These are phyloP conservation scores for Hafferia zeledoni DNA, from an alignment of 2,797 vertebrate species.

Conservation along the genomic window DNA sequence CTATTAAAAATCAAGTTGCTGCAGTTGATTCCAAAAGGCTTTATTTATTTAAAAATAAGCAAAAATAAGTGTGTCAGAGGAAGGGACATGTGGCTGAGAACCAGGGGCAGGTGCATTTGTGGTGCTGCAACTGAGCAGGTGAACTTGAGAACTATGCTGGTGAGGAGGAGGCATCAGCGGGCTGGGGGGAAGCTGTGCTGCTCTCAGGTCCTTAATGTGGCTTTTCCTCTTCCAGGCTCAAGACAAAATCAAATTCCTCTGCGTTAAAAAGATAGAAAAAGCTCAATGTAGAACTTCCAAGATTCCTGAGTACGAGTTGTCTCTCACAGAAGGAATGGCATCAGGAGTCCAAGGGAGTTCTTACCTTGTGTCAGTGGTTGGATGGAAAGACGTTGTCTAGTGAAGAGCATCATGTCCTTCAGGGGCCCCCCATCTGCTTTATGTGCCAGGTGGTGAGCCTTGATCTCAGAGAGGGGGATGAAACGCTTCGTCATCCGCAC, in stretches of 20 bases:
- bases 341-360: background rate
- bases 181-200: background rate
- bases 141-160: background rate
- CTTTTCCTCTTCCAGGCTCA: slow-evolving; percentile 88
- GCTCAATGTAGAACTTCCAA: background rate
- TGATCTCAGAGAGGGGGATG: slow-evolving; percentile 90
- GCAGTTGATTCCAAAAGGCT: slow-evolving; percentile 23
- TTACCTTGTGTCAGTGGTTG: slow-evolving; percentile 89
- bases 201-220: slow-evolving; percentile 56
- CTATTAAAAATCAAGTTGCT: background rate
- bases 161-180: background rate
- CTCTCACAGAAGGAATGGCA: background rate
- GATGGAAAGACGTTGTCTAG: slow-evolving; percentile 88
- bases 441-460: slow-evolving; percentile 86
- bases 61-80: slow-evolving; percentile 13
- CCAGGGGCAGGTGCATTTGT: background rate
- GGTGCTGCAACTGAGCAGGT: background rate
- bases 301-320: background rate
- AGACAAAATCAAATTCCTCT: slow-evolving; percentile 94
- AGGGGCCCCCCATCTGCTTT: slow-evolving; percentile 82
- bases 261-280: slow-evolving; percentile 44
- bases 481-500: slow-evolving; percentile 89
- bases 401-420: slow-evolving; percentile 87
- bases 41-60: slow-evolving; percentile 64
- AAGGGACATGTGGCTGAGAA: background rate